A percentile compares a stretch with the other conserved stretches of the same genome.
Conservation (phyloP, 2,797 vertebrate genomes). For the Emydoidea blandingii region DNA sequence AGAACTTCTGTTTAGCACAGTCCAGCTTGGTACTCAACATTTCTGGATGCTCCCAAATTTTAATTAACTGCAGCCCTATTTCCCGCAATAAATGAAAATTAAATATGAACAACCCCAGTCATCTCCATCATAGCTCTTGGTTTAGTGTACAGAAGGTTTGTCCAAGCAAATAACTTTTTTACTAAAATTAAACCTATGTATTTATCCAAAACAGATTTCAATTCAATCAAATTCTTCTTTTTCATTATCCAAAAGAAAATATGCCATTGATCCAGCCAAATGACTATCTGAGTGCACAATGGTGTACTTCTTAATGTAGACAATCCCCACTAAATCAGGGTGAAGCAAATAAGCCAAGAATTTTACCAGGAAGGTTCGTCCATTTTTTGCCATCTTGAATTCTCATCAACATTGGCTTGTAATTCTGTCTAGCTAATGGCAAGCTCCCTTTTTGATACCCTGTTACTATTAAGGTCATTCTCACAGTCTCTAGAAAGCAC, state of each 20-base stretch:
- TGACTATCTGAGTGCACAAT: background rate
- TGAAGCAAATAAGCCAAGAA: background rate
- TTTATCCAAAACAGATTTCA: background rate
- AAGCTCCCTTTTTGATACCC: background rate
- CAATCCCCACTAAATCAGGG: background rate
- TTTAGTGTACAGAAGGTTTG: background rate
- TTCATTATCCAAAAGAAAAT: background rate
- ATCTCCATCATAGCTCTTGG: background rate
- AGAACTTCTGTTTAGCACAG: constrained; percentile 8
- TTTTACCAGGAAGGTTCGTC: background rate
- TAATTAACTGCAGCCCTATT: background rate
- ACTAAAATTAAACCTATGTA: background rate
- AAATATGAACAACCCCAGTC: background rate
- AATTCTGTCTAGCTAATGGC: background rate
- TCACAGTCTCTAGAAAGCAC: background rate
- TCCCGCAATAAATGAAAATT: constrained; percentile 5
- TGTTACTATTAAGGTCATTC: background rate
- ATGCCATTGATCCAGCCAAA: background rate
- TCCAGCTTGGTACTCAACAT: background rate
- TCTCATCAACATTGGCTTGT: background rate
- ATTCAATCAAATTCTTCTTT: background rate
- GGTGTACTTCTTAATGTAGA: background rate
- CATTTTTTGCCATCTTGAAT: background rate
- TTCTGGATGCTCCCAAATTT: constrained; percentile 8
- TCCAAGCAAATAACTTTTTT: background rate